A percentile compares a stretch with the other conserved stretches of the same genome.
phyloP scores from a whole-genome alignment of 2,797 vertebrate genomes.

The Phalloptychus januarius region DNA sequence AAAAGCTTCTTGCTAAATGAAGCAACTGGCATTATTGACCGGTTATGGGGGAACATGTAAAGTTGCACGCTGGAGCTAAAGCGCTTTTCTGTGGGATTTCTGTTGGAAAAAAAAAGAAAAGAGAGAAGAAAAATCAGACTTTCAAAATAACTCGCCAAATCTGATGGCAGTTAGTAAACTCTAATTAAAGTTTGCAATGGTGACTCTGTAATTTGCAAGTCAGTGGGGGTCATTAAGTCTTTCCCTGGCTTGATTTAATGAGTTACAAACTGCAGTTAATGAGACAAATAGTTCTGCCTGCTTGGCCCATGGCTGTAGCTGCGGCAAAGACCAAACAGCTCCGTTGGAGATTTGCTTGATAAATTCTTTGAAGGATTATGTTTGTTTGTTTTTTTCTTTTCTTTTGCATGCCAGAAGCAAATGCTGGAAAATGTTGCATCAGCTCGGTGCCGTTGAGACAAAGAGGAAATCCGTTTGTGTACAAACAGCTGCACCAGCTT shows the following conservation, averaged over 20 bases:
- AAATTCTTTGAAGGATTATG: background rate
- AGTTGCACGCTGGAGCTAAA: conserved; percentile 38
- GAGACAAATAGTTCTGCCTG: conserved; percentile 70
- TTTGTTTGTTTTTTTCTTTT: background rate
- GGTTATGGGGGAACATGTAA: conserved; percentile 69
- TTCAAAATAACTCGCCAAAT: conserved; percentile 69
- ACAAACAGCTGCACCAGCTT: conserved; percentile 58
- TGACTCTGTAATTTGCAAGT: conserved; percentile 78
- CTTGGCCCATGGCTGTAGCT: conserved; percentile 61
- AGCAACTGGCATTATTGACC: conserved; percentile 62
- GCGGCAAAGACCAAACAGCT: conserved; percentile 59
- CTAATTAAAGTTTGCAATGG: conserved; percentile 79
- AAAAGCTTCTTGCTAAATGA: conserved; percentile 54
- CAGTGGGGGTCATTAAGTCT: conserved; percentile 72
- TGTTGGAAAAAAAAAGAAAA: conserved; percentile 13
- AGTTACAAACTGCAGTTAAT: conserved; percentile 77
- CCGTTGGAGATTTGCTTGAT: conserved; percentile 51
- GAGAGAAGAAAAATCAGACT: conserved; percentile 39
- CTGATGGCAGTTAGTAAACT: conserved; percentile 72
- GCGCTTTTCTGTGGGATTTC: conserved; percentile 39
- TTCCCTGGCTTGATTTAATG: conserved; percentile 71
- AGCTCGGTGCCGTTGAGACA: conserved; percentile 38
- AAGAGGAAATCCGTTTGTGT: conserved; percentile 42
- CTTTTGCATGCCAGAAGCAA: background rate
- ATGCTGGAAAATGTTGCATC: conserved; percentile 5